Evolutionary conservation across 2,113 vertebrate species (phyloP).

Genomic region (Bos taurus): ARS-UCD2.0 NC_037328.1:103515001-103515500

Average conservation of each 20-base stretch:
- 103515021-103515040: background rate
- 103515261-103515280: background rate
- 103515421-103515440: background rate
- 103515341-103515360: background rate
- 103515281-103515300: background rate
- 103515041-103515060: background rate
- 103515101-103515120: background rate
- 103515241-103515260: background rate
- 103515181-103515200: background rate
- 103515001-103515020: background rate
- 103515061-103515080: background rate
- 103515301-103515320: background rate
- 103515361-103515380: background rate
- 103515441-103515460: background rate
- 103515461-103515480: background rate
- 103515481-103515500: background rate
- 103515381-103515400: background rate
- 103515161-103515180: background rate
- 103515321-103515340: background rate
- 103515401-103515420: background rate
- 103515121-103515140: background rate
- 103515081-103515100: background rate
- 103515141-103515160: background rate
- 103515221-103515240: background rate
- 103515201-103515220: background rate